Conservation (phyloP, 2,888 invertebrate species). For the Ornithoptera alexandrae region DNA sequence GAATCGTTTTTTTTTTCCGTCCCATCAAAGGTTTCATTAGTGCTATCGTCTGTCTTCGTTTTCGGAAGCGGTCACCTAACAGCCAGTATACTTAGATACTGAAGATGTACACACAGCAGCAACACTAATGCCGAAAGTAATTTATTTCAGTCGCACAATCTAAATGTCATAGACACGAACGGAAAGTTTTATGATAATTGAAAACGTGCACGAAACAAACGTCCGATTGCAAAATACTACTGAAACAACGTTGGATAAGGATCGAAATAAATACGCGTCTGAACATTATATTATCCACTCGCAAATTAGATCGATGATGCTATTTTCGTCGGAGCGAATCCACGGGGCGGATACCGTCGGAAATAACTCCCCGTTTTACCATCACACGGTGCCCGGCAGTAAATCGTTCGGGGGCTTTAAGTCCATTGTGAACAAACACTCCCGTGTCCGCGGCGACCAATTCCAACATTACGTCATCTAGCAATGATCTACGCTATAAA, state of each 20-base stretch:
- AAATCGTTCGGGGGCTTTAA: slow-evolving; percentile 65
- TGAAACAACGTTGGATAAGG: slow-evolving; percentile 48
- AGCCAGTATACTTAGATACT: too few species aligned
- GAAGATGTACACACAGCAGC: too few species aligned
- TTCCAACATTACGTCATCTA: slow-evolving; percentile 23
- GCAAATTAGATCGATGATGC: slow-evolving; percentile 74
- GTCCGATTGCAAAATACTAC: slow-evolving; percentile 43
- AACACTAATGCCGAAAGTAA: too few species aligned
- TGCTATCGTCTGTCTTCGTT: too few species aligned
- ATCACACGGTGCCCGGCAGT: slow-evolving; percentile 53
- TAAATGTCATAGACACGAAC: too few species aligned
- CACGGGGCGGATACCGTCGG: slow-evolving; percentile 71
- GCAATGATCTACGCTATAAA: slow-evolving; percentile 10
- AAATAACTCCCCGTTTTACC: slow-evolving; percentile 71
- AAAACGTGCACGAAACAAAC: not conserved
- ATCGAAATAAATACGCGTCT: slow-evolving; percentile 58
- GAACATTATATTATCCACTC: slow-evolving; percentile 47
- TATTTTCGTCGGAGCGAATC: slow-evolving; percentile 72
- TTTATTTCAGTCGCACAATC: too few species aligned
- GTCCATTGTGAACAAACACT: slow-evolving; percentile 68
- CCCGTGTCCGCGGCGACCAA: slow-evolving; percentile 19
- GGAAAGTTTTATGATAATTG: slow-evolving; percentile 3
- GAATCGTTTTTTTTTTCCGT: too few species aligned
- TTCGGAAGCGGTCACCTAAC: too few species aligned
- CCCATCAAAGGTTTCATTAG: too few species aligned